Conservation (phyloP, 2,888 invertebrate species). For the Eumacrocentrus americanus region DNA sequence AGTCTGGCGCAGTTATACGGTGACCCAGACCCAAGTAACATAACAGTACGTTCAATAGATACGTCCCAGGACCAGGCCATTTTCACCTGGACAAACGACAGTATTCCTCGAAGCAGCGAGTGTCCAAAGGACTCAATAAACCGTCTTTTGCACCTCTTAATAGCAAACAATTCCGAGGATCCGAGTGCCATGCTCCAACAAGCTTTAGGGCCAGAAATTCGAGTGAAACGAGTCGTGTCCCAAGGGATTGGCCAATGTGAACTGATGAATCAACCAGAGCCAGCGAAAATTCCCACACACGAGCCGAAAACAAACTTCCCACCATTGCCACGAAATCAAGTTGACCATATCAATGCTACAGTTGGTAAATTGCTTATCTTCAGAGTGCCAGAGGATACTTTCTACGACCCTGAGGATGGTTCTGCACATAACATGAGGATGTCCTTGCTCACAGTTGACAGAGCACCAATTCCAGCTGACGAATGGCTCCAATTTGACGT, state of each 20-base stretch:
- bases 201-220: constrained; percentile 71
- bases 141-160: constrained; percentile 67
- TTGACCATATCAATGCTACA: constrained; percentile 82
- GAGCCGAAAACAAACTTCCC: constrained; percentile 70
- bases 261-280: constrained; percentile 60
- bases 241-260: constrained; percentile 75
- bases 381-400: constrained; percentile 86
- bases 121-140: constrained; percentile 81
- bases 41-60: constrained; percentile 72
- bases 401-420: constrained; percentile 88
- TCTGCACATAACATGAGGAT: constrained; percentile 75
- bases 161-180: constrained; percentile 66
- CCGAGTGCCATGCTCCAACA: constrained; percentile 69
- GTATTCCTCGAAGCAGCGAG: constrained; percentile 72
- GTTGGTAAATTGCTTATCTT: constrained; percentile 82
- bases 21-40: constrained; percentile 67
- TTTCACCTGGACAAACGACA: constrained; percentile 87
- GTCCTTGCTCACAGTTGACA: constrained; percentile 75
- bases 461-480: constrained; percentile 69
- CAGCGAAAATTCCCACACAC: constrained; percentile 59
- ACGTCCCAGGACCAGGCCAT: constrained; percentile 66
- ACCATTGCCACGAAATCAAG: constrained; percentile 82
- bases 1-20: constrained; percentile 61
- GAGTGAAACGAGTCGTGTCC: constrained; percentile 70
- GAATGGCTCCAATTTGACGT: constrained; percentile 91